phyloP scores from a whole-genome alignment of 2,113 vertebrate species.

The Crotalus helleri region DNA sequence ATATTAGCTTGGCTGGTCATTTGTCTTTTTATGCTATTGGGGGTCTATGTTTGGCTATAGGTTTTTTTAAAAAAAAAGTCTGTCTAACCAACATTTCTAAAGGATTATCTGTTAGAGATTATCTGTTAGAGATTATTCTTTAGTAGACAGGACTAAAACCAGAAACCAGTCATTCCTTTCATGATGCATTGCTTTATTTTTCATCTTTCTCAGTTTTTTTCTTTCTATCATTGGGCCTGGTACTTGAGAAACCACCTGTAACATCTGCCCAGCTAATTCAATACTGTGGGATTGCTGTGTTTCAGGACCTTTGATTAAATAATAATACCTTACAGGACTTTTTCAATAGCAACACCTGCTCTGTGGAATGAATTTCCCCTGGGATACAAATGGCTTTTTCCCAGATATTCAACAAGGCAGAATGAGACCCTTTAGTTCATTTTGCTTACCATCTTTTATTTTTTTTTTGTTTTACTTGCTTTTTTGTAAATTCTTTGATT shows the following conservation, averaged over 20 bases:
- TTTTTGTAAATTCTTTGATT: neutral
- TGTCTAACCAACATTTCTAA: neutral
- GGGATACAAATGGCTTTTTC: neutral
- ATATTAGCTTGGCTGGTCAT: neutral
- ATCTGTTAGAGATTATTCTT: neutral
- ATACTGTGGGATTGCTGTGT: neutral
- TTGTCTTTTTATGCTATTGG: neutral
- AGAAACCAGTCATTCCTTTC: neutral
- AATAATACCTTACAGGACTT: neutral
- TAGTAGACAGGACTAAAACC: neutral
- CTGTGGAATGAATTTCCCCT: neutral
- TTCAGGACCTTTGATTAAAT: neutral
- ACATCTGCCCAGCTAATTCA: neutral
- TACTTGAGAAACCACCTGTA: neutral
- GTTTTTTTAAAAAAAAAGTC: neutral
- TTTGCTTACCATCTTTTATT: neutral
- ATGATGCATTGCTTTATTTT: neutral
- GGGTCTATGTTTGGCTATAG: neutral
- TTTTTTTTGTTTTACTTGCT: neutral
- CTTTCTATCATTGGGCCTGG: neutral
- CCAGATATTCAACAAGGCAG: neutral
- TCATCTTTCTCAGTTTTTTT: neutral
- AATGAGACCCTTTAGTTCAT: neutral
- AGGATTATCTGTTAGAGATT: neutral
- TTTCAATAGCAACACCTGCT: neutral